phyloP scores from a whole-genome alignment of 2,888 invertebrate genomes.

The Eledona agricola region DNA sequence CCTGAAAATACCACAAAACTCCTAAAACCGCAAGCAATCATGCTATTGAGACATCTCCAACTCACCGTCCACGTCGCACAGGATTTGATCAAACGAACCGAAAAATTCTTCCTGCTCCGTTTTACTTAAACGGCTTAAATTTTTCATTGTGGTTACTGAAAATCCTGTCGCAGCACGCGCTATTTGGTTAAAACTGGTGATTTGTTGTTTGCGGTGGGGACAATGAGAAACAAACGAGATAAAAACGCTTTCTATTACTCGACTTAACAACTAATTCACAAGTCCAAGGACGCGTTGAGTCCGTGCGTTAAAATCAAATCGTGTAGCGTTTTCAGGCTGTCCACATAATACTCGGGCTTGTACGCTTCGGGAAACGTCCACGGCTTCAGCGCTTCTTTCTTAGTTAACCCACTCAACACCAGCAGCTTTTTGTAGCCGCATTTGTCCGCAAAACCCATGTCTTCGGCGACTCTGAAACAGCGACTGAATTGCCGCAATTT shows the following conservation, averaged over 20 bases:
- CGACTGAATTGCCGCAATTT: no score
- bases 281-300: no score
- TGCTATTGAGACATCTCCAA: no score
- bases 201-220: neutral
- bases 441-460: slow-evolving; percentile 64
- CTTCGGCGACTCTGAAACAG: slow-evolving; percentile 12
- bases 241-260: no score
- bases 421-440: slow-evolving; percentile 78
- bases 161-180: no score
- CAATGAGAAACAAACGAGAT: neutral
- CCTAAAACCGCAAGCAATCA: slow-evolving; percentile 65
- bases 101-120: no score
- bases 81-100: neutral
- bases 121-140: no score
- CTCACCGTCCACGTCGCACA: slow-evolving; percentile 12
- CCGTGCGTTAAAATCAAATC: slow-evolving; percentile 1
- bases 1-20: slow-evolving; percentile 63
- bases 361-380: slow-evolving; percentile 63
- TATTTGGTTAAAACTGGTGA: neutral
- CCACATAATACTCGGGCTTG: slow-evolving; percentile 64
- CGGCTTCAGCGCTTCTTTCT: slow-evolving; percentile 39
- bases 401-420: slow-evolving; percentile 71
- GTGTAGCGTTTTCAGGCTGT: slow-evolving; percentile 38
- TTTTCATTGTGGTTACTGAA: no score
- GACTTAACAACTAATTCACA: no score